Conservation (phyloP, 2,888 invertebrate species). For the Chrysolina americana region DNA sequence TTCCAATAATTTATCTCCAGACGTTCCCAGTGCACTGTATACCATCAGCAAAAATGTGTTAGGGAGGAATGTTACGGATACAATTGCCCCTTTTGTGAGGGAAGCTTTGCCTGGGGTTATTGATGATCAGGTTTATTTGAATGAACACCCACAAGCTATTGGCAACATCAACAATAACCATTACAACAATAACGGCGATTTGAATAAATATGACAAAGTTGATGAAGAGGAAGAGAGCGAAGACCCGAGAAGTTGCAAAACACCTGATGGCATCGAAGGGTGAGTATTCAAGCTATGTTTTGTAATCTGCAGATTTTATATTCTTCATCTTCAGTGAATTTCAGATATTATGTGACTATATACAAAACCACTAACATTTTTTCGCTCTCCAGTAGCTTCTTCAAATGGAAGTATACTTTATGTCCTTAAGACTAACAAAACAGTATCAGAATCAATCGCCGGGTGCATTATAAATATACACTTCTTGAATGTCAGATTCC, state of each 20-base stretch:
- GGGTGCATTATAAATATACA: too few species aligned
- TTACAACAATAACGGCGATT: conserved; percentile 70
- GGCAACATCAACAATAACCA: conserved; percentile 52
- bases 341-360: too few species aligned
- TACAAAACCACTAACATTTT: too few species aligned
- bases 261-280: conserved; percentile 85
- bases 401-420: too few species aligned
- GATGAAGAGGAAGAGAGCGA: conserved; percentile 69
- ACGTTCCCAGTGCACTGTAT: conserved; percentile 82
- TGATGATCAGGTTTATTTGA: conserved; percentile 47
- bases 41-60: conserved; percentile 86
- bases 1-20: conserved; percentile 68
- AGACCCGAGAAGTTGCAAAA: conserved; percentile 81
- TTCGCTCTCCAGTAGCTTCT: too few species aligned
- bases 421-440: too few species aligned
- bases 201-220: conserved; percentile 60
- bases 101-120: conserved; percentile 63
- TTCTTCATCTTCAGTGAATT: too few species aligned
- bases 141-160: neutral
- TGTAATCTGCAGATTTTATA: too few species aligned
- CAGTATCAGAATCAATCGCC: too few species aligned
- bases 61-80: conserved; percentile 84
- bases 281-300: conserved; percentile 59
- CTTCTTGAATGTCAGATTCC: too few species aligned
- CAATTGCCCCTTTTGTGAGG: conserved; percentile 82